These are phyloP conservation scores for Melanerpes formicivorus DNA, from an alignment of 2,113 vertebrate genomes.

Conservation along the genomic window DNA sequence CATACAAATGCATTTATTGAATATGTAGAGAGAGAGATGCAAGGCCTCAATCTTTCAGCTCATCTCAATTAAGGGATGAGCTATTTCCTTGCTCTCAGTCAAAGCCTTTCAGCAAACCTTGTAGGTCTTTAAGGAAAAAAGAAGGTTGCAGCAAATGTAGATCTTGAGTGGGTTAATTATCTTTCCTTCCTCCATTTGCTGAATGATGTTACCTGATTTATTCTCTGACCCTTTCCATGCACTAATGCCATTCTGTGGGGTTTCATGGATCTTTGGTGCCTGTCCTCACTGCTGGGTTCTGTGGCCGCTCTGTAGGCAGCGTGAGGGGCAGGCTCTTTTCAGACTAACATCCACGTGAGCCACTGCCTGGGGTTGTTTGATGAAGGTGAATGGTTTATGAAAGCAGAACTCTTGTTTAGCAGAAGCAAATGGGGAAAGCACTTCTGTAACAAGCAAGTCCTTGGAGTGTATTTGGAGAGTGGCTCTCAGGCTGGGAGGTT, in stretches of 20 bases:
- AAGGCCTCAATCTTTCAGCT: not conserved
- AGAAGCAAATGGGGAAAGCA: not conserved
- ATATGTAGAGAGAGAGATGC: not conserved
- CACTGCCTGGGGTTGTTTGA: not conserved
- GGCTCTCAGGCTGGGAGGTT: not conserved
- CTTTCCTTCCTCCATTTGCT: not conserved
- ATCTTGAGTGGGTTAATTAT: not conserved
- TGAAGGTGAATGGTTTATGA: not conserved
- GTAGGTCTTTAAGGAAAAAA: not conserved
- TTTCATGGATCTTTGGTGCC: not conserved
- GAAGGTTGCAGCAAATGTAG: not conserved
- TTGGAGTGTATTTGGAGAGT: not conserved
- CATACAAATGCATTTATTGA: not conserved
- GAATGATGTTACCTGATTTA: not conserved
- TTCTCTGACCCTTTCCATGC: not conserved
- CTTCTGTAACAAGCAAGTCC: not conserved
- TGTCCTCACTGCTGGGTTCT: not conserved
- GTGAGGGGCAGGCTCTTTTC: not conserved
- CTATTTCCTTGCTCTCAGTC: not conserved
- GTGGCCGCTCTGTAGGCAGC: not conserved
- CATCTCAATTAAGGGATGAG: not conserved
- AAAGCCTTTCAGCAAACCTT: not conserved
- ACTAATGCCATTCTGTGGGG: not conserved
- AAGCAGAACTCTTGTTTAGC: not conserved
- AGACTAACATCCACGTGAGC: not conserved